These are phyloP conservation scores for Apolygus lucorum DNA, from an alignment of 1,140 invertebrate genomes.

Conservation along the genomic window DNA sequence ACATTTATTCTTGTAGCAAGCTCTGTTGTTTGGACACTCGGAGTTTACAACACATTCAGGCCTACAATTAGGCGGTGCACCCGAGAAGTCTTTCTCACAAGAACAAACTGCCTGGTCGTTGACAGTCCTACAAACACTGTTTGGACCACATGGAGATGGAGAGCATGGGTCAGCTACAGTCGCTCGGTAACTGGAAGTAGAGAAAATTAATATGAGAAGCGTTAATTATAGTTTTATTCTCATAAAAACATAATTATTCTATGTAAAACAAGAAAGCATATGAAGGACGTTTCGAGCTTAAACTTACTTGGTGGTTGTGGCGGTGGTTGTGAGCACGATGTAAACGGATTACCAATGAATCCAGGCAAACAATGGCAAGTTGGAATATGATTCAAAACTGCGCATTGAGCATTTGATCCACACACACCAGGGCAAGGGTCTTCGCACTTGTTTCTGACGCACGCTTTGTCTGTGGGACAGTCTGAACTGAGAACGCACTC, in stretches of 20 bases:
- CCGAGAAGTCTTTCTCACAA: slow-evolving; percentile 59
- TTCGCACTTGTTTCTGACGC: slow-evolving; percentile 39
- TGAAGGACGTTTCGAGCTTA: no score
- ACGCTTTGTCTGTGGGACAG: slow-evolving; percentile 45
- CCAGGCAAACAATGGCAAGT: slow-evolving; percentile 50
- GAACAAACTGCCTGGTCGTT: slow-evolving; percentile 58
- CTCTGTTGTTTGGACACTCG: slow-evolving; percentile 56
- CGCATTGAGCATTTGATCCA: slow-evolving; percentile 42
- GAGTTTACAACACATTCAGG: slow-evolving; percentile 69
- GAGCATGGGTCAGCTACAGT: slow-evolving; percentile 54
- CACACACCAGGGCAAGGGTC: slow-evolving; percentile 51
- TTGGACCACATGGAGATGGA: slow-evolving; percentile 70
- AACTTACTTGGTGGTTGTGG: slow-evolving; percentile 16
- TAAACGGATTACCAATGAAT: slow-evolving; percentile 44
- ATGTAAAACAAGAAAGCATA: no score
- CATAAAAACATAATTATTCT: background rate
- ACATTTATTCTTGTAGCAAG: slow-evolving; percentile 50
- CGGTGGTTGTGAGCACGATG: slow-evolving; percentile 36
- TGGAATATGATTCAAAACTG: slow-evolving; percentile 54
- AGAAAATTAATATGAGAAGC: slow-evolving; percentile 17
- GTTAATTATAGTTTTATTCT: background rate
- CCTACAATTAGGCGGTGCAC: slow-evolving; percentile 60
- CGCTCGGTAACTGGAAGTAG: slow-evolving; percentile 32
- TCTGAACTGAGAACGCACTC: slow-evolving; percentile 50
- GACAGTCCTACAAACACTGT: slow-evolving; percentile 54